Base-by-base conservation (phyloP, 64 coral and sea anemone species). In the Pocillopora verrucosa region DNA sequence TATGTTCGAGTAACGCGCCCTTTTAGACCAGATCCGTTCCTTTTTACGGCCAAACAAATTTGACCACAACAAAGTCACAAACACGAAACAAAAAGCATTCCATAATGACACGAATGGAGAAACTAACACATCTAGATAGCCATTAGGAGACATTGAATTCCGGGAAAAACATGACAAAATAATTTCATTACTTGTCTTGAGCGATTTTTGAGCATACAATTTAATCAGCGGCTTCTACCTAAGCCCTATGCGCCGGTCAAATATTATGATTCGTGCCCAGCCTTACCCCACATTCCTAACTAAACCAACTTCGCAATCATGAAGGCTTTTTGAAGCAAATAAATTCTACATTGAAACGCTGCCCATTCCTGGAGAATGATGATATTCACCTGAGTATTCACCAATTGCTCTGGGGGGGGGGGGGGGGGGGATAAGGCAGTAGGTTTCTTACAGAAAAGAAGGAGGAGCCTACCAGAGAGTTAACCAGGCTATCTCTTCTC, bases 41-140 rank as follows among this genome's bases (percentile, higher is more conserved):
- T 62, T 36, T 88, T 75, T 78, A 76, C 17, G 61, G 9, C 90
- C 90, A 78, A 87, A 87, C 14, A 92, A 73, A 5, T 80, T 92
- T 35, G 83, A 75, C 90, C 90, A 92, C 1, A 87, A 22, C 35
- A 67, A 24, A 9, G 77, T 60, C 17, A 87, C 76, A 61, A 92
- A 78, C 34, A 92, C 61, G 59, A 80, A 79, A 19, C 34, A 80
- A 13, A 87, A 20, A 5, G 60, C 61, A 80, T 74, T 87, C 61
- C 75, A 92, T 86, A 92, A 56, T 24, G 64, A 85, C 22, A 85
- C 64, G 19, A 85, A 70, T 14, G 82, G 82, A 85, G 38, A 70
- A 85, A 22, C 65, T 72, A 72, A 36, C 1, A 85, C 19, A 11
- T 63, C 57, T 38, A 85, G 12, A 22, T 72, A 72, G 14, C 82